Conservation (phyloP, 2,113 vertebrate genomes). For the Brachyistius frenatus region DNA sequence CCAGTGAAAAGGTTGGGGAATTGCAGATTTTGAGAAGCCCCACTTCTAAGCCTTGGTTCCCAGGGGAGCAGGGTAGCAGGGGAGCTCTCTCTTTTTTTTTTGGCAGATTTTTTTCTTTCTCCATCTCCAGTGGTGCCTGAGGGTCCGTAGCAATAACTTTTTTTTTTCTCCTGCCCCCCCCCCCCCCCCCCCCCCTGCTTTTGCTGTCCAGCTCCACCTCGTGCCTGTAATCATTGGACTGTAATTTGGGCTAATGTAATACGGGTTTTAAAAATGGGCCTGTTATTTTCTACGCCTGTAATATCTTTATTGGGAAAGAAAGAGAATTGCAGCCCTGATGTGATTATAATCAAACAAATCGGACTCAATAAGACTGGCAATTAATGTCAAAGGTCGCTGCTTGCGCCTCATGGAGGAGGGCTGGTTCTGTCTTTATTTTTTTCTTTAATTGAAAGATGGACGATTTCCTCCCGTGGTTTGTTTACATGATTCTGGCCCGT, state of each 20-base stretch:
- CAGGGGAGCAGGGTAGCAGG: slow-evolving; percentile 10
- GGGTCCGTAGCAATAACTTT: slow-evolving; percentile 30
- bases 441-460: background rate
- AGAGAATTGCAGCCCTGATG: slow-evolving; percentile 30
- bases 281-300: slow-evolving; percentile 61
- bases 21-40: slow-evolving; percentile 63
- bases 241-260: slow-evolving; percentile 75
- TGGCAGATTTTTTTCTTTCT: slow-evolving; percentile 35
- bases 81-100: slow-evolving; percentile 3
- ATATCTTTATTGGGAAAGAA: slow-evolving; percentile 59
- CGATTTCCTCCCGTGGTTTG: background rate
- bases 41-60: slow-evolving; percentile 48
- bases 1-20: slow-evolving; percentile 54
- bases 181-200: slow-evolving; percentile 8
- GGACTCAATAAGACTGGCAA: slow-evolving; percentile 43
- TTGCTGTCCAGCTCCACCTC: slow-evolving; percentile 69
- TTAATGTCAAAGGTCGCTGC: slow-evolving; percentile 53
- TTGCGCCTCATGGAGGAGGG: background rate
- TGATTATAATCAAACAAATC: slow-evolving; percentile 66
- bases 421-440: background rate
- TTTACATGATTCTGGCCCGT: slow-evolving; percentile 5
- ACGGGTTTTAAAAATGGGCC: slow-evolving; percentile 49
- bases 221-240: slow-evolving; percentile 67
- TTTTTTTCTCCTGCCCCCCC: background rate
- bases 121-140: slow-evolving; percentile 24